Conservation (phyloP, 2,888 invertebrate genomes). For the Ceramica pisi region DNA sequence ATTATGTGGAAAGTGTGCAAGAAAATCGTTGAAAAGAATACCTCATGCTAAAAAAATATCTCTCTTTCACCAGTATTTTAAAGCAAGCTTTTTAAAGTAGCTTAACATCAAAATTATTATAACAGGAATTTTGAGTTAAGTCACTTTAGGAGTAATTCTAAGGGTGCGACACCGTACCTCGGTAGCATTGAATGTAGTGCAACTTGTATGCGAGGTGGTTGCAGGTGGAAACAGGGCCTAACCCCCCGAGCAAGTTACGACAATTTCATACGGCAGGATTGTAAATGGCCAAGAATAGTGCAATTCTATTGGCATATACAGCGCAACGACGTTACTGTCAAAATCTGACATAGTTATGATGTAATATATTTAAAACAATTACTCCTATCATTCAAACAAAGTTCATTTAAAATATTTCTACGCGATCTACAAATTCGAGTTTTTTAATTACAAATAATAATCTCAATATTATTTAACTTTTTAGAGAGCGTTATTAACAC, state of each 20-base stretch:
- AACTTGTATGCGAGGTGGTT: no score
- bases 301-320: neutral
- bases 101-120: no score
- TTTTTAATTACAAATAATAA: slow-evolving; percentile 52
- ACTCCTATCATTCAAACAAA: slow-evolving; percentile 26
- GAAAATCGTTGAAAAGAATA: no score
- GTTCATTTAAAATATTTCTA: slow-evolving; percentile 38
- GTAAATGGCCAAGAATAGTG: neutral
- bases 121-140: no score
- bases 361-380: slow-evolving; percentile 5
- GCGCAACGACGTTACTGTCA: neutral
- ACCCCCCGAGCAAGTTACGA: neutral
- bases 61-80: no score
- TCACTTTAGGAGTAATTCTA: no score
- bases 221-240: no score
- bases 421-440: slow-evolving; percentile 54
- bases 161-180: no score
- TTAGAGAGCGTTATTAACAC: slow-evolving; percentile 55
- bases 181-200: no score
- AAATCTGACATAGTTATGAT: slow-evolving; percentile 2
- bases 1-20: no score
- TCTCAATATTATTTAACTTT: slow-evolving; percentile 31
- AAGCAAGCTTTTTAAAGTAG: no score
- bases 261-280: neutral
- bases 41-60: no score